Evolutionary conservation across 2,888 invertebrate genomes (phyloP).

Genomic region (Lasioglossum figueresi): DNA sequence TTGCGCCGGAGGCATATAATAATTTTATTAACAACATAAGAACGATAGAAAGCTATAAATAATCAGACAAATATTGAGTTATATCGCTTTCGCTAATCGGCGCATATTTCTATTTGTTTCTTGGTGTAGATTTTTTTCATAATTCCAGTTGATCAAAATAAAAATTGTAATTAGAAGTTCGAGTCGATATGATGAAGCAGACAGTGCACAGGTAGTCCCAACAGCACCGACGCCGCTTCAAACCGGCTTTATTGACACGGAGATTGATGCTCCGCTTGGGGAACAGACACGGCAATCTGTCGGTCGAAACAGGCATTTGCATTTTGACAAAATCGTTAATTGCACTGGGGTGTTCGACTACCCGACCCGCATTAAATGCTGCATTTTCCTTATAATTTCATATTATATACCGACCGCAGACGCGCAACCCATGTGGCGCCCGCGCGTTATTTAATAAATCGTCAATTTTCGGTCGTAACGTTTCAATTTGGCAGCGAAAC

Average conservation of each 20-base stretch:
- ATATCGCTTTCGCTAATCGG: too few relatives aligned
- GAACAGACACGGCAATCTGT: conserved; percentile 70
- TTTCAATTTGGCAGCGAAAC: not conserved
- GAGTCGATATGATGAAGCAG: conserved; percentile 19
- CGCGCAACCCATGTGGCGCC: not conserved
- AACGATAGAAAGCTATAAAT: too few relatives aligned
- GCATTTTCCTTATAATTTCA: conserved; percentile 10
- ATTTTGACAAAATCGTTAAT: conserved; percentile 70
- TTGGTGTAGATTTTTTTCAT: not conserved
- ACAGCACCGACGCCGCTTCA: conserved; percentile 25
- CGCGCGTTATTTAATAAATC: not conserved
- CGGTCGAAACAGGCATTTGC: conserved; percentile 67
- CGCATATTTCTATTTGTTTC: too few relatives aligned
- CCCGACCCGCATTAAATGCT: not conserved
- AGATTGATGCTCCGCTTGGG: conserved; percentile 63
- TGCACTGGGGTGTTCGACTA: conserved; percentile 26
- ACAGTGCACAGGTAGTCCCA: conserved; percentile 15
- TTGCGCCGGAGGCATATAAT: too few relatives aligned
- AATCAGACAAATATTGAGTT: too few relatives aligned
- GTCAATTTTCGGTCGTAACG: not conserved
- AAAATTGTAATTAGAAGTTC: not conserved
- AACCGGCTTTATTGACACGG: conserved; percentile 67
- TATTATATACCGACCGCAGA: not conserved
- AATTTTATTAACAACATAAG: too few relatives aligned
- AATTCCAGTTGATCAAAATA: not conserved